Conservation (phyloP, 2,888 invertebrate species). For the Criorhina ranunculi region DNA sequence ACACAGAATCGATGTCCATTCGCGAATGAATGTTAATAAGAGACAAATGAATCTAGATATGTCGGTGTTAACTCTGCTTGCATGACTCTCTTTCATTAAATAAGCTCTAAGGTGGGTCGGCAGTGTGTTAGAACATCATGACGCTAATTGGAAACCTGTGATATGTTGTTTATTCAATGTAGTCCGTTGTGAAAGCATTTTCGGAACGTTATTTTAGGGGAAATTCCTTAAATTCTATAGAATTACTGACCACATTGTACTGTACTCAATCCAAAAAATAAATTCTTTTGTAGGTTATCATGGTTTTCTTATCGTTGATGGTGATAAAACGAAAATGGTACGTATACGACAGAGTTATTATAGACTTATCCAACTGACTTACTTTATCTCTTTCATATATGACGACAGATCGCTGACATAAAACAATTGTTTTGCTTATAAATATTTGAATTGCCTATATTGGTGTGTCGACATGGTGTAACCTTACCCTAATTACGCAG, state of each 20-base stretch:
- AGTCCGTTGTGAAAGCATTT: slow-evolving; percentile 25
- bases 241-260: slow-evolving; percentile 1
- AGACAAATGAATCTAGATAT: slow-evolving; percentile 40
- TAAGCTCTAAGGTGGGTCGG: slow-evolving; percentile 28
- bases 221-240: slow-evolving; percentile 34
- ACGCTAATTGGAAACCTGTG: slow-evolving; percentile 60
- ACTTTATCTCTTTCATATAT: slow-evolving; percentile 2
- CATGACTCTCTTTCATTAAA: slow-evolving; percentile 15
- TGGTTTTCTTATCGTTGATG: slow-evolving; percentile 21
- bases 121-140: slow-evolving; percentile 34
- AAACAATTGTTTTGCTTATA: neutral
- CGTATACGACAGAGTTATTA: slow-evolving; percentile 42
- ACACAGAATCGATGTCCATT: slow-evolving; percentile 37
- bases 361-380: neutral
- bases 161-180: neutral
- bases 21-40: slow-evolving; percentile 53
- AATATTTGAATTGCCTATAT: neutral
- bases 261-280: neutral
- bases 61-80: slow-evolving; percentile 23
- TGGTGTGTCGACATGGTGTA: too few relatives aligned
- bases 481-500: too few relatives aligned
- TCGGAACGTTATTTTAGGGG: slow-evolving; percentile 11
- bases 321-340: slow-evolving; percentile 26
- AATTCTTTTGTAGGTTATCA: slow-evolving; percentile 8
- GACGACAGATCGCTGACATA: neutral